Base-by-base conservation (phyloP, 1,140 invertebrate genomes). In the Rhopalosiphum maidis region DNA sequence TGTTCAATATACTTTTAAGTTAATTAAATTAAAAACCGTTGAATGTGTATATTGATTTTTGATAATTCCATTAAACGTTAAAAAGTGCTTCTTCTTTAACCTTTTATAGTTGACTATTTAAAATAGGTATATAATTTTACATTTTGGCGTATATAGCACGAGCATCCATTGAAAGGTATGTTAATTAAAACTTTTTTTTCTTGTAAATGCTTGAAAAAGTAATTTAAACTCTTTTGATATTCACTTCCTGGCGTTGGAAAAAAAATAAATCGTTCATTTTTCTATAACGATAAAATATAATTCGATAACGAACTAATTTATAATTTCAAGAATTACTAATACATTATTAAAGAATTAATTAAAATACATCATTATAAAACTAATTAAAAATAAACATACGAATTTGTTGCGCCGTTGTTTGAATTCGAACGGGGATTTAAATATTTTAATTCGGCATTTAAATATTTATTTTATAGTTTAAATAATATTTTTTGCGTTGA, bases 301-400 rank as follows among this genome's bases (percentile, higher is more conserved):
- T 89, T 51, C 23, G 22, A 89, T 89, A 89, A 55, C 88, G 9
- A 37, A 41, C 48, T 68, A 43, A 90, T 90, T 68, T 60, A 68
- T 68, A 60, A 68, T 43, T 90, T 90, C 18, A 15, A 41, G 37
- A 91, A 60, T 68, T 51, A 92, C 43, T 83, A 35, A 83, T 92
- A 82, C 43, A 92, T 92, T 82, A 92, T 51, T 48, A 83, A 83
- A 46, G 68, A 77, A 92, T 92, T 83, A 82, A 92, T 92, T 77
- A 92, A 83, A 82, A 92, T 83, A 92, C 46, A 48, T 92, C 90
- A 92, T 92, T n/a, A 83, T 22, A 82, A 92, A 82, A 83, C 77
- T 92, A 92, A 92, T 92, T 92, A 92, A 82, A 92, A 92, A 92
- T 92, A 92, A 92, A 92, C 90, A 92, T n/a, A 82, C 48, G 68